Evolutionary conservation across 2,888 invertebrate species (phyloP), one percentile per base, ranked within the genome.

Genomic region (Caenorhabditis uteleia): DNA sequence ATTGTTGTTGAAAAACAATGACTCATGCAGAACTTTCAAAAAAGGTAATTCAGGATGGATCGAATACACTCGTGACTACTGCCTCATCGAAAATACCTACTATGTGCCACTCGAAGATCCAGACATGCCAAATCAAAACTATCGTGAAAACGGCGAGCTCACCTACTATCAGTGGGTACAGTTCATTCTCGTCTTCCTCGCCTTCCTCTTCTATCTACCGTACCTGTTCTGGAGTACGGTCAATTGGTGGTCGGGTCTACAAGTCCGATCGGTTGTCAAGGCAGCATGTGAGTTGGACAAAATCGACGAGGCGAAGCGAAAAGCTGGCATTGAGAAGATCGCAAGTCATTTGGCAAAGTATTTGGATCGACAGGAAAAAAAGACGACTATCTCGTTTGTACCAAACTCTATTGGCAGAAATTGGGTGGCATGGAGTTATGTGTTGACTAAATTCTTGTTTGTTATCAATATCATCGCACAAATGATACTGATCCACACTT

Each of bases 21-120:
- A 44, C 14, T 44, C 20, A n/a, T 27, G 12, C 8, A 2, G 8
- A n/a, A n/a, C n/a, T n/a, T n/a, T n/a, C n/a, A n/a, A n/a, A n/a
- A n/a, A n/a, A n/a, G n/a, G n/a, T n/a, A n/a, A n/a, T n/a, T n/a
- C n/a, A n/a, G 84, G 85, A 53, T 86, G 86, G 84, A 84, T 84
- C 54, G 84, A 86, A 66, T 86, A 86, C 77, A 84, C 85, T 34
- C 83, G 85, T 69, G 85, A 85, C 77, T 86, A 86, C 47, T 86
- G 86, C 74, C 84, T 86, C 82, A 84, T 86, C 33, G 84, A 85
- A 54, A 86, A 85, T 77, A 86, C 86, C 14, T 86, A 86, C 60
- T 82, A 75, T 50, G 59, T 79, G 25, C 66, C 78, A n/a, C 27
- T 73, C 6, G 74, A 74, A 21, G 74, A 77, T 42, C 72, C 74